Base-by-base conservation (phyloP, 2,888 invertebrate genomes). In the Tetropium fuscum region DNA sequence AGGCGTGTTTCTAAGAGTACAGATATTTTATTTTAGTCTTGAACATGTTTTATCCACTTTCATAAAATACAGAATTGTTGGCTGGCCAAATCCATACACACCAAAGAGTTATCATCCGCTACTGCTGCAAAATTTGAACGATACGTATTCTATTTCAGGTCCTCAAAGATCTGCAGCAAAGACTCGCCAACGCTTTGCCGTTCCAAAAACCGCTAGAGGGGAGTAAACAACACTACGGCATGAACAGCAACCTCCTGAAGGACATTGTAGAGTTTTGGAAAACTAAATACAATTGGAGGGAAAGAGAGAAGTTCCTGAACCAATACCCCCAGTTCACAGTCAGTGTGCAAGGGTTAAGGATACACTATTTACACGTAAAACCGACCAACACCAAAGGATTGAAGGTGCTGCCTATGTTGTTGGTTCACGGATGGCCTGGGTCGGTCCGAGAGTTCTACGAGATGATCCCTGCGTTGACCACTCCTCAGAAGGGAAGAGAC, bases 351-450 rank as follows among this genome's bases (percentile, higher is more conserved):
- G 92, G 92, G 44, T 90, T 92, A 74, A 93, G 87, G 75, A 77
- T 91, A 11, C 90, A 88, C 68, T 79, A 67, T 58, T 60, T 79
- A n/a, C 78, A 78, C 44, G 84, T 86, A 1, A 90, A 88, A 79
- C 88, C 88, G 3, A 78, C 71, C 47, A 58, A 66, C 76, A 58
- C 70, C 0, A 40, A 57, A 25, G 66, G 65, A 2, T 22, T 74
- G 1, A 76, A 85, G 72, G 84, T 87, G 0, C 64, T 90, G 0
- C 92, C 93, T 0, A 73, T 94, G 0, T 80, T 93, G 1, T 70
- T 96, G 30, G 79, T 92, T 8, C 95, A 96, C 76, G 96, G 96
- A 27, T 96, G 96, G 95, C 95, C 95, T 0, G 94, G 95, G 0
- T 93, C 93, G 0, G 85, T 94, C 1, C 83, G 89, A 11, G 95